Evolutionary conservation across 2,888 invertebrate species (phyloP).

Genomic region (Tubiluchus corallicola): DNA sequence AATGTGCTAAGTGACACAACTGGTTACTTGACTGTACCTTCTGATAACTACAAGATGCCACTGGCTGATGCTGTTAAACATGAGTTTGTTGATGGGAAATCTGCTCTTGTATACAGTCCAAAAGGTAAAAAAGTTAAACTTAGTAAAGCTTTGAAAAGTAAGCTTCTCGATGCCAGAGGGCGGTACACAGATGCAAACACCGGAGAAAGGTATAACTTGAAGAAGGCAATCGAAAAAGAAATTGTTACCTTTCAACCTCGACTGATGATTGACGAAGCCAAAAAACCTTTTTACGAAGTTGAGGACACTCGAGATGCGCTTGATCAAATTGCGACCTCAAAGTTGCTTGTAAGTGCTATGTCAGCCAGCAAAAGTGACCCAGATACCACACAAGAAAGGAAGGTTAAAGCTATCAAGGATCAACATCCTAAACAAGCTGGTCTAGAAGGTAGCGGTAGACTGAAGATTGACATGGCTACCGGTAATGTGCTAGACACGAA

Average conservation of each 20-base stretch:
- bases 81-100: slow-evolving; percentile 47
- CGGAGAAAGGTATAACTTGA: slow-evolving; percentile 51
- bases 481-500: slow-evolving; percentile 58
- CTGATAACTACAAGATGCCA: slow-evolving; percentile 21
- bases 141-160: slow-evolving; percentile 56
- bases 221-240: slow-evolving; percentile 63
- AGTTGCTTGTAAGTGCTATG: too few species aligned
- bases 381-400: too few species aligned
- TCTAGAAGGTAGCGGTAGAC: too few species aligned
- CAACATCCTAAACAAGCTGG: too few species aligned
- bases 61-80: slow-evolving; percentile 26
- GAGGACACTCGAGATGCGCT: too few species aligned
- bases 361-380: too few species aligned
- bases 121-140: slow-evolving; percentile 39
- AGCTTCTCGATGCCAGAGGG: slow-evolving; percentile 48
- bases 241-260: too few species aligned
- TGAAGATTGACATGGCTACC: slow-evolving; percentile 52
- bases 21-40: slow-evolving; percentile 25
- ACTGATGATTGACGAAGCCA: too few species aligned
- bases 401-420: slow-evolving; percentile 43
- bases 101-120: slow-evolving; percentile 48
- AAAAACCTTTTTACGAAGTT: too few species aligned
- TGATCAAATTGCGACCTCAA: too few species aligned
- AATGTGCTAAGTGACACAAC: slow-evolving; percentile 48
- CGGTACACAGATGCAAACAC: slow-evolving; percentile 46